Evolutionary conservation across 1,140 invertebrate genomes (phyloP).

Genomic region (Paralvinella palmiformis): DNA sequence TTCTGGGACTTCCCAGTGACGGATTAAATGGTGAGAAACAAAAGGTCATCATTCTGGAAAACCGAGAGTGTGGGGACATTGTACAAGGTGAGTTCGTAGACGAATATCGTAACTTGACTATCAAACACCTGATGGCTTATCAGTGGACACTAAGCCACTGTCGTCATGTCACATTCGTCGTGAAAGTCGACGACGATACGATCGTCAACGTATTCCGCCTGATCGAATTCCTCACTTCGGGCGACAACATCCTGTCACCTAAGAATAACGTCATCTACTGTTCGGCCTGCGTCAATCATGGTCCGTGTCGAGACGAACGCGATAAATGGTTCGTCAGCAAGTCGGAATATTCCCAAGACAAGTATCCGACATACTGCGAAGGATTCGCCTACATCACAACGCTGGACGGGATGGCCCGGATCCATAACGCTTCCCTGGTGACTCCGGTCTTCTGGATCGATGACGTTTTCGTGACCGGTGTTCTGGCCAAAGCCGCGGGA

Average conservation of each 20-base stretch:
- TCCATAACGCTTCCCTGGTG: conserved; percentile 39
- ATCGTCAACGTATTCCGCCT: conserved; percentile 48
- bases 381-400: conserved; percentile 49
- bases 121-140: conserved; percentile 78
- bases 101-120: conserved; percentile 76
- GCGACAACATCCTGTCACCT: neutral
- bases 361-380: conserved; percentile 51
- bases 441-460: conserved; percentile 48
- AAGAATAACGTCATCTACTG: neutral
- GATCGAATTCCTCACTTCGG: neutral
- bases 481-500: conserved; percentile 35
- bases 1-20: neutral
- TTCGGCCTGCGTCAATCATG: neutral
- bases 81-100: conserved; percentile 74
- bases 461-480: conserved; percentile 47
- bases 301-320: conserved; percentile 27
- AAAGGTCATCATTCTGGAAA: neutral
- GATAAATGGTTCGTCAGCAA: conserved; percentile 50
- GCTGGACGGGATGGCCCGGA: conserved; percentile 35
- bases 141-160: conserved; percentile 70
- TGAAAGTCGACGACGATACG: conserved; percentile 56
- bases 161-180: conserved; percentile 52
- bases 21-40: neutral
- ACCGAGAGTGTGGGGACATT: conserved; percentile 59
- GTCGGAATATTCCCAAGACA: conserved; percentile 42